These are phyloP conservation scores for Tetragnatha versicolor DNA, from an alignment of 1,140 invertebrate species.

Conservation along the genomic window DNA sequence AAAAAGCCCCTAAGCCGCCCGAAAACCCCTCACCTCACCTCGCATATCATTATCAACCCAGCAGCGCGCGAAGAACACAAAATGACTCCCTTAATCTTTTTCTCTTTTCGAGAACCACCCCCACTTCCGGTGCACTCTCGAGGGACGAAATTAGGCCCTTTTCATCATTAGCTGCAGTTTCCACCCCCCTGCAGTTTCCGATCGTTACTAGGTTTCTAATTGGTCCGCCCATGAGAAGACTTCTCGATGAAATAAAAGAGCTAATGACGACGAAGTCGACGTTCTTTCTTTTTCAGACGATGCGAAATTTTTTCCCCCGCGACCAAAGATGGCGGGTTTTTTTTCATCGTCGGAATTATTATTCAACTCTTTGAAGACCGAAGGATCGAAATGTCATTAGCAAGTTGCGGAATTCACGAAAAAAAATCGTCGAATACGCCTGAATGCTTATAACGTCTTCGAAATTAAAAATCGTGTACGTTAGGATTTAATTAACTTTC, in stretches of 20 bases:
- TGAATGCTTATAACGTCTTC: too few relatives aligned
- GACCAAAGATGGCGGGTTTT: neutral
- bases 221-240: conserved; percentile 26
- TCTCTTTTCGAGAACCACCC: neutral
- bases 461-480: too few relatives aligned
- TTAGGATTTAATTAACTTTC: too few relatives aligned
- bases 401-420: too few relatives aligned
- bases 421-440: too few relatives aligned
- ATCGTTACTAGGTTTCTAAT: conserved; percentile 29
- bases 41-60: conserved; percentile 24
- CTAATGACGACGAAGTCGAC: conserved; percentile 20
- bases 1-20: too few relatives aligned
- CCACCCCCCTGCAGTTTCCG: neutral
- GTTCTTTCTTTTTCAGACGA: conserved; percentile 11
- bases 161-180: conserved; percentile 11
- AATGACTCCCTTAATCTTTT: conserved; percentile 11
- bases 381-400: too few relatives aligned
- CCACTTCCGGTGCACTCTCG: neutral
- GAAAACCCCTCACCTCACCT: too few relatives aligned
- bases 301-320: neutral
- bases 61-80: conserved; percentile 13
- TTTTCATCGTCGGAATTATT: neutral
- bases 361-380: neutral
- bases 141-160: conserved; percentile 31
- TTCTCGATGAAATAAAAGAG: conserved; percentile 34